Conservation (phyloP, 2,113 vertebrate species). For the Cephalopterus ornatus region DNA sequence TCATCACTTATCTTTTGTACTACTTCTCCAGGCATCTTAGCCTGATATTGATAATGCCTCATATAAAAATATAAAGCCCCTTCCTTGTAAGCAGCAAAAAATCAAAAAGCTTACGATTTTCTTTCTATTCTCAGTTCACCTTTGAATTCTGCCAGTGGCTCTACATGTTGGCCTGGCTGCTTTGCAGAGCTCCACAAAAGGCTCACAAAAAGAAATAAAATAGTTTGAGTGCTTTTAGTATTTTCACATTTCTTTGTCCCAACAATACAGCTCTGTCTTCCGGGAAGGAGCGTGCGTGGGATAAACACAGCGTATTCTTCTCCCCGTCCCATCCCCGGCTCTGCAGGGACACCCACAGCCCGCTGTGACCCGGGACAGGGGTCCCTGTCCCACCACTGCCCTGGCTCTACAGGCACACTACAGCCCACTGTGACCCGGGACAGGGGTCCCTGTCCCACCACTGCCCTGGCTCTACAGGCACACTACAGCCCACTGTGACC, state of each 20-base stretch:
- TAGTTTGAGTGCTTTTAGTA: slow-evolving; percentile 41
- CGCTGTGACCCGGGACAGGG: neutral
- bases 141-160: neutral
- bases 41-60: neutral
- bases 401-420: neutral
- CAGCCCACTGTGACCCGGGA: neutral
- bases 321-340: neutral
- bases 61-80: neutral
- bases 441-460: neutral
- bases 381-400: neutral
- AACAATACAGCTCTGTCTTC: slow-evolving; percentile 64
- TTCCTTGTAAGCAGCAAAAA: neutral
- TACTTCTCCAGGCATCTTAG: neutral
- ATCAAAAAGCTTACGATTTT: neutral
- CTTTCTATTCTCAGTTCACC: neutral
- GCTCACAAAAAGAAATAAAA: neutral
- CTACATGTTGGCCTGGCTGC: neutral
- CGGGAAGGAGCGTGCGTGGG: neutral
- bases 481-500: neutral
- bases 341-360: neutral
- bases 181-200: neutral
- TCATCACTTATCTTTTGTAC: neutral
- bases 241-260: slow-evolving; percentile 19
- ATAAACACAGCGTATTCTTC: neutral
- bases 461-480: neutral